phyloP scores from a whole-genome alignment of 2,888 invertebrate genomes.

The Artemia sinica region DNA sequence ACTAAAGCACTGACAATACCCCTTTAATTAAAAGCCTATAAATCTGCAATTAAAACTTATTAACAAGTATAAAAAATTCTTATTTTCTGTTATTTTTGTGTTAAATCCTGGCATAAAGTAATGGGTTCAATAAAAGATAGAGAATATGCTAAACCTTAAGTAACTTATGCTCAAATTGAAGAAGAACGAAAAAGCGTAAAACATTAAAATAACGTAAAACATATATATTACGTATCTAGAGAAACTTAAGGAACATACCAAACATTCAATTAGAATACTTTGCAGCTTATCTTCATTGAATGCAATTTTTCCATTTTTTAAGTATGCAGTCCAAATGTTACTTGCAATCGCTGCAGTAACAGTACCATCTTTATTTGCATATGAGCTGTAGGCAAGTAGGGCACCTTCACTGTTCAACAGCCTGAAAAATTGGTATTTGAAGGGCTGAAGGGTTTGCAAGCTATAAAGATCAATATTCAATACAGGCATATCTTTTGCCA shows the following conservation, averaged over 20 bases:
- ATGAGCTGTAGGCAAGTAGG: slow-evolving; percentile 74
- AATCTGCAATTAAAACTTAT: no score
- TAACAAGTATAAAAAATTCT: no score
- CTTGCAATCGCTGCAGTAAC: slow-evolving; percentile 90
- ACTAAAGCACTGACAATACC: no score
- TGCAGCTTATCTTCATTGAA: slow-evolving; percentile 77
- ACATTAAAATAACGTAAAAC: not conserved
- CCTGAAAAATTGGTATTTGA: slow-evolving; percentile 37
- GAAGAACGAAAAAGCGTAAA: no score
- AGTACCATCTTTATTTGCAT: slow-evolving; percentile 74
- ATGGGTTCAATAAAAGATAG: no score
- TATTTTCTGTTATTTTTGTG: no score
- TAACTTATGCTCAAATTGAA: not conserved
- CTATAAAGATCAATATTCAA: no score
- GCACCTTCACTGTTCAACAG: slow-evolving; percentile 83
- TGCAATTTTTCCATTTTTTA: slow-evolving; percentile 72
- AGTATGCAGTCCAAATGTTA: slow-evolving; percentile 85
- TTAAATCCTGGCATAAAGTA: no score
- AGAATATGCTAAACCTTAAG: not conserved
- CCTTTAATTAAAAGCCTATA: no score
- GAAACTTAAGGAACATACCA: slow-evolving; percentile 34
- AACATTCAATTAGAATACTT: slow-evolving; percentile 71
- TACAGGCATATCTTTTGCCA: no score
- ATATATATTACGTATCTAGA: not conserved
- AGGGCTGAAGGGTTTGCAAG: no score